These are phyloP conservation scores for Pardosa pseudoannulata DNA, from an alignment of 2,888 invertebrate species.

Conservation along the genomic window DNA sequence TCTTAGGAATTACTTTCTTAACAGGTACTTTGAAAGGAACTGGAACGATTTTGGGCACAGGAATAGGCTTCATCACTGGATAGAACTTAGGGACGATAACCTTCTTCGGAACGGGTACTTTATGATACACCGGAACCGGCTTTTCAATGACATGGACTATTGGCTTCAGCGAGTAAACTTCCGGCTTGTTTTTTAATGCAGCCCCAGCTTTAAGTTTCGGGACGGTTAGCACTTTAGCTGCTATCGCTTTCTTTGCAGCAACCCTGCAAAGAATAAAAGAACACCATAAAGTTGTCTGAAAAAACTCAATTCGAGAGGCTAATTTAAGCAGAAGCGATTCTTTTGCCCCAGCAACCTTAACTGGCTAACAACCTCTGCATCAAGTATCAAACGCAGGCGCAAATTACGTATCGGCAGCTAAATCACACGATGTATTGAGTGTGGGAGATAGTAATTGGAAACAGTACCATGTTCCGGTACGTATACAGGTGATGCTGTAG, in stretches of 20 bases:
- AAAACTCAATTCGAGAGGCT: no score
- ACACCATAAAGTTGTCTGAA: no score
- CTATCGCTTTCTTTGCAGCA: conserved; percentile 28
- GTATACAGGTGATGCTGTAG: no score
- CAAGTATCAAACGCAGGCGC: no score
- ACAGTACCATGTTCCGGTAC: no score
- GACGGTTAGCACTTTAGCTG: conserved; percentile 22
- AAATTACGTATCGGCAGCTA: no score
- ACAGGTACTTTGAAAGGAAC: conserved; percentile 67
- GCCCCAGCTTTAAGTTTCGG: conserved; percentile 32
- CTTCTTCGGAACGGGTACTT: conserved; percentile 64
- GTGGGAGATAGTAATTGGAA: no score
- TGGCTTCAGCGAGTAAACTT: conserved; percentile 47
- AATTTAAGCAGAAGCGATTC: no score
- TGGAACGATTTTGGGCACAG: conserved; percentile 51
- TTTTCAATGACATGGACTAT: conserved; percentile 61
- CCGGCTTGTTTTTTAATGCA: conserved; percentile 32
- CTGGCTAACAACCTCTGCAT: no score
- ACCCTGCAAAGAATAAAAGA: conserved; percentile 30
- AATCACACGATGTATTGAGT: no score
- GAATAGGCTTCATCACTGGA: conserved; percentile 50
- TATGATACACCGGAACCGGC: conserved; percentile 62
- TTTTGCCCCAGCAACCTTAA: no score
- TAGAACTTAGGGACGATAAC: conserved; percentile 60
- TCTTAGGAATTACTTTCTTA: conserved; percentile 62